These are phyloP conservation scores for Corydoras maculifer DNA, from an alignment of 2,113 vertebrate genomes.

Conservation along the genomic window DNA sequence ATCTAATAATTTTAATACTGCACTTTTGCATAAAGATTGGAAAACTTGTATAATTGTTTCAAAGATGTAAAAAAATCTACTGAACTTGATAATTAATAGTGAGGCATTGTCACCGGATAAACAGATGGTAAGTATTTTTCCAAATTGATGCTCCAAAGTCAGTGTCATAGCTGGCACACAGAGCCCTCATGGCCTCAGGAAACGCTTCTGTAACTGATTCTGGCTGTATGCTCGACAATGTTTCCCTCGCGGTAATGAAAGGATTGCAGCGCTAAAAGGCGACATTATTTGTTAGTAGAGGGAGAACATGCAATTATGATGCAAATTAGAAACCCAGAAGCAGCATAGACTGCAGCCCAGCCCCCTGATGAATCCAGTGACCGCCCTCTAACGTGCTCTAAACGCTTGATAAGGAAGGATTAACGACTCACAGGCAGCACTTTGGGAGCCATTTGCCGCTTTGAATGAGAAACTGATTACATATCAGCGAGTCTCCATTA, in stretches of 20 bases:
- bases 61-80: background rate
- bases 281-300: background rate
- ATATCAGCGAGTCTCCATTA: constrained; percentile 50
- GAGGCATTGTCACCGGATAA: background rate
- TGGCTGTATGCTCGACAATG: constrained; percentile 4
- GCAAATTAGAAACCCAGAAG: constrained; percentile 18
- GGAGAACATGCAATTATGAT: constrained; percentile 24
- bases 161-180: background rate
- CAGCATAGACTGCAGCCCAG: background rate
- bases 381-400: constrained; percentile 38
- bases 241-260: constrained; percentile 13
- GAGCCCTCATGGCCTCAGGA: background rate
- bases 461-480: constrained; percentile 46
- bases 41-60: background rate
- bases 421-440: constrained; percentile 30
- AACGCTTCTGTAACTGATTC: constrained; percentile 7
- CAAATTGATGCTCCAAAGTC: constrained; percentile 7
- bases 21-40: background rate
- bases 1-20: too few relatives aligned
- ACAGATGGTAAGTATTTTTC: constrained; percentile 8
- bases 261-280: background rate
- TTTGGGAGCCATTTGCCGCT: constrained; percentile 40
- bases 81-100: background rate
- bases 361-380: constrained; percentile 27
- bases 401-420: constrained; percentile 38